phyloP scores from a whole-genome alignment of 2,888 invertebrate genomes.

The Scaptomyza flava region DNA sequence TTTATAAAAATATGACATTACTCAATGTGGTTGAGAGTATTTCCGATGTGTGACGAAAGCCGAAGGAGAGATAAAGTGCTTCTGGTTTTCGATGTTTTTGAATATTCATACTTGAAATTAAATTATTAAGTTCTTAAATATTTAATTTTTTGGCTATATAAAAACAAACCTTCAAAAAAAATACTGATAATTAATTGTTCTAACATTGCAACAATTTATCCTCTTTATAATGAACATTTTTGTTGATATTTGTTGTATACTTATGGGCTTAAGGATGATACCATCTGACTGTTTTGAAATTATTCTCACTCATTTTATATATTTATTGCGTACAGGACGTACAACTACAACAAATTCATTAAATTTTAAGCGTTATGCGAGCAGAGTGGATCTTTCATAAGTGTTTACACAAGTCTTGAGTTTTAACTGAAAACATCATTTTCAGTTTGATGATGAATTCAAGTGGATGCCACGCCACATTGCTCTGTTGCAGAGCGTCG shows the following conservation, averaged over 20 bases:
- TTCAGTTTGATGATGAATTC: slow-evolving; percentile 77
- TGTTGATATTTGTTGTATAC: neutral
- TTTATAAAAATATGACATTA: neutral
- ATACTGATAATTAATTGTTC: too few relatives aligned
- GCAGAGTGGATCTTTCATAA: slow-evolving; percentile 68
- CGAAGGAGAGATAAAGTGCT: too few relatives aligned
- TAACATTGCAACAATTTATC: too few relatives aligned
- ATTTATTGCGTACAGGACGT: slow-evolving; percentile 10
- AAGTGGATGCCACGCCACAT: slow-evolving; percentile 51
- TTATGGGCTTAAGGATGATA: neutral
- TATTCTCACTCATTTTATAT: slow-evolving; percentile 17
- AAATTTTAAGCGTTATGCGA: slow-evolving; percentile 56
- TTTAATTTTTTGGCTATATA: too few relatives aligned
- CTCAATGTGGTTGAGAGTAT: neutral
- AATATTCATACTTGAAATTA: too few relatives aligned
- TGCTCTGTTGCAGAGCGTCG: slow-evolving; percentile 18
- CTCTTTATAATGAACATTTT: neutral
- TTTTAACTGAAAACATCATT: slow-evolving; percentile 84
- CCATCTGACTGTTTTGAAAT: neutral
- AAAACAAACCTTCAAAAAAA: neutral
- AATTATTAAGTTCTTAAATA: too few relatives aligned
- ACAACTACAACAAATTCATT: slow-evolving; percentile 51
- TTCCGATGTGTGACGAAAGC: neutral
- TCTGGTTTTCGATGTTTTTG: too few relatives aligned
- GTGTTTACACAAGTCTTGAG: slow-evolving; percentile 84